Percentiles rank a stretch among this genome's conserved stretches.
phyloP scores from a whole-genome alignment of 1,140 invertebrate genomes.

The Zeugodacus cucurbitae region DNA sequence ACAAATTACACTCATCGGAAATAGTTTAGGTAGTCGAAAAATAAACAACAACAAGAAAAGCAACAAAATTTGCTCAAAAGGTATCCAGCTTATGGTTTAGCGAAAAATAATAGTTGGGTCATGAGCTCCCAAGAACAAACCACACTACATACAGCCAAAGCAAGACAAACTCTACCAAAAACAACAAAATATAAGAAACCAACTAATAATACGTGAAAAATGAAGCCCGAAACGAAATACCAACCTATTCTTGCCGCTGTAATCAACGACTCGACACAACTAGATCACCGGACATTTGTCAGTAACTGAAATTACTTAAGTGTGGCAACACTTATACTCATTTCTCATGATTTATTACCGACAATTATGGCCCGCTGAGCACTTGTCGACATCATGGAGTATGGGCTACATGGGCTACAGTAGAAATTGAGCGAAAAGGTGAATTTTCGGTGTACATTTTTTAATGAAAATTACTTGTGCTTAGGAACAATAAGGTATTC shows the following conservation, averaged over 20 bases:
- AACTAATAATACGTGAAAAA: not conserved
- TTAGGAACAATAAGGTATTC: not conserved
- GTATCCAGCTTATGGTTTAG: no score
- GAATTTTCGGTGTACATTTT: not conserved
- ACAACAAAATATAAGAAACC: not conserved
- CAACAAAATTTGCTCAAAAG: no score
- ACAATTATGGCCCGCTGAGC: conserved; percentile 4
- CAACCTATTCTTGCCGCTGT: not conserved
- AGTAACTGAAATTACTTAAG: not conserved
- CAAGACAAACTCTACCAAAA: no score
- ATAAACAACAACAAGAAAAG: no score
- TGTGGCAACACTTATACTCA: not conserved
- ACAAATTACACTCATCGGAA: no score
- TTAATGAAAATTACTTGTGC: not conserved
- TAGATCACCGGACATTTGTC: not conserved
- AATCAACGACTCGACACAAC: not conserved
- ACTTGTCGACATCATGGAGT: not conserved
- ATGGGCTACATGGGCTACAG: no score
- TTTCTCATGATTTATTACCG: not conserved
- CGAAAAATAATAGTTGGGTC: no score
- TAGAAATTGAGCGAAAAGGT: not conserved
- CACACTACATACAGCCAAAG: no score
- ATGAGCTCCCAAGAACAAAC: no score
- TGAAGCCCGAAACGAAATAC: not conserved
- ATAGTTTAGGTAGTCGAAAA: no score